Percentiles rank a stretch among this genome's conserved stretches.
These are phyloP conservation scores for Psephotus haematonotus DNA, from an alignment of 2,113 vertebrate species.

Conservation along the genomic window DNA sequence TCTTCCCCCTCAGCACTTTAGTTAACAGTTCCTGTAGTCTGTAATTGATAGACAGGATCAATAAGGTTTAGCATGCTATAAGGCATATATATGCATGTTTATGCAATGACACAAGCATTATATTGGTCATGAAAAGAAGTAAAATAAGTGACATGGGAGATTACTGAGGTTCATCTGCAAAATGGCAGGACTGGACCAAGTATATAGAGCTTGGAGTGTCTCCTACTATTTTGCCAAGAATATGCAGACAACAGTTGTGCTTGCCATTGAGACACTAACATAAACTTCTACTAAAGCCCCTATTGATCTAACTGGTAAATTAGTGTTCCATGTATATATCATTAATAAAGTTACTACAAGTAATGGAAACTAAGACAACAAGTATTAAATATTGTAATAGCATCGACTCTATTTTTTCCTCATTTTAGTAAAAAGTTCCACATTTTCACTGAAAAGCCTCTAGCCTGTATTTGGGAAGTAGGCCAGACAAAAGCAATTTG, in stretches of 20 bases:
- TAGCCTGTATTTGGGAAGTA: slow-evolving; percentile 2
- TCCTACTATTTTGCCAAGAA: not conserved
- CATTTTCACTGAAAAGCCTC: slow-evolving; percentile 26
- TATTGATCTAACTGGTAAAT: not conserved
- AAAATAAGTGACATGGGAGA: not conserved
- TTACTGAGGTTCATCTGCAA: not conserved
- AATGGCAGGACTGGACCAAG: not conserved
- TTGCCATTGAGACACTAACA: not conserved
- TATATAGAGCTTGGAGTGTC: not conserved
- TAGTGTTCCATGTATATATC: not conserved
- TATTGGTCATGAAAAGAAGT: not conserved
- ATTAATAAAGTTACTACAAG: not conserved
- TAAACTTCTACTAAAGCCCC: not conserved
- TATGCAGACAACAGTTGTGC: not conserved
- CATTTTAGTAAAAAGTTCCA: not conserved
- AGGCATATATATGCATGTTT: not conserved
- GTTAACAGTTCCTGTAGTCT: not conserved
- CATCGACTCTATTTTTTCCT: not conserved
- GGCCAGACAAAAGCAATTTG: slow-evolving; percentile 60
- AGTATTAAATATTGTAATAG: not conserved
- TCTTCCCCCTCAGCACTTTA: not conserved
- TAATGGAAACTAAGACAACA: not conserved
- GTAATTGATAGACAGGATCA: not conserved
- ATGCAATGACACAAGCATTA: not conserved
- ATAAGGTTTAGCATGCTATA: not conserved